Evolutionary conservation across 1,140 invertebrate genomes (phyloP), one percentile per base, ranked within the genome.

Genomic region (Phocides pigmalion): DNA sequence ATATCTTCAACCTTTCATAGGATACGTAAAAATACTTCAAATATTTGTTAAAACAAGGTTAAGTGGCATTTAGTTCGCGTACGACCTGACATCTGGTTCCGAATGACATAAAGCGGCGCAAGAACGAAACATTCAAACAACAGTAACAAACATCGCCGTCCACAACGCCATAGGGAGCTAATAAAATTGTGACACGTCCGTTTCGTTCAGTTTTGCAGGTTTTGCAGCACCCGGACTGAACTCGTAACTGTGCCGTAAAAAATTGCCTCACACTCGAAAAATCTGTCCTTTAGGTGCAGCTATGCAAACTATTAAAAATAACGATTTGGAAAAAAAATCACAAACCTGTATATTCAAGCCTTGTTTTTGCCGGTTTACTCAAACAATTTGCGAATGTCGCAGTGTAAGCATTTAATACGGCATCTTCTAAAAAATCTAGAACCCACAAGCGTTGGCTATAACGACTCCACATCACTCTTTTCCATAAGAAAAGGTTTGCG

Each of bases 101-200:
- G 5, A 19, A 28, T 12, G 28, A 3, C 6, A n/a, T 6, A 15
- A 50, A 41, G 4, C 22, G 9, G 47, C 0, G 16, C 28, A 51
- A 37, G 20, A 28, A 14, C 12, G 2, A 51, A 51, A n/a, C 12
- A 12, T 20, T 54, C 37, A 32, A 58, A 58, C 41, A 58, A 37
- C 35, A 41, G 15, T 42, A 61, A 37, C 44, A 61, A 49, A 61
- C 42, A 61, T 35, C 28, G 44, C 4, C 20, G 39, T 61, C 56
- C 56, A 47, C 56, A 61, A 47, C 56, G 56, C 56, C 56, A 61
- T 61, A 61, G 56, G 56, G 56, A 61, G 42, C 56, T 61, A 61
- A 61, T 61, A 61, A 61, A 61, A 61, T 61, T 61, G 56, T 61
- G 44, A 61, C 56, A 61, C 56, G 56, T 61, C 56, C 56, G 44